These are phyloP conservation scores for Lissocephala sabroskyi DNA, from an alignment of 2,888 invertebrate genomes.

Conservation along the genomic window DNA sequence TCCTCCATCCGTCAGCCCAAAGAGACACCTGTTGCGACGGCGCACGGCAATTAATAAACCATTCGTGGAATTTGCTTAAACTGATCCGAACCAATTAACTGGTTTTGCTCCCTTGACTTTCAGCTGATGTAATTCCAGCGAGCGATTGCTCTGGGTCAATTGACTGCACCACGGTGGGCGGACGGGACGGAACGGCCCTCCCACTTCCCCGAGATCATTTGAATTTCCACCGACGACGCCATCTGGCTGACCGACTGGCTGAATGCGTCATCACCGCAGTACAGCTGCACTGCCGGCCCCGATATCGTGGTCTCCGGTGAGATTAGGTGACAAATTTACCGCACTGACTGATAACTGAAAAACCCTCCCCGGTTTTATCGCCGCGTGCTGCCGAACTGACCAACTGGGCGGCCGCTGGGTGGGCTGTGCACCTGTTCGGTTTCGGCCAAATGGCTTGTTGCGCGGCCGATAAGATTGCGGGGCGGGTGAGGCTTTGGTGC, in stretches of 20 bases:
- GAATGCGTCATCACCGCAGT: slow-evolving; percentile 31
- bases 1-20: no score
- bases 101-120: slow-evolving; percentile 18
- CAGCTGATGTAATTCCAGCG: slow-evolving; percentile 46
- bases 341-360: slow-evolving; percentile 40
- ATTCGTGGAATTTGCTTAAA: background rate
- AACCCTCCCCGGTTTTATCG: background rate
- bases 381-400: slow-evolving; percentile 33
- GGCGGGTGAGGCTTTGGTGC: slow-evolving; percentile 20
- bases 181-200: background rate
- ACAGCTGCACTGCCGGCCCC: slow-evolving; percentile 35
- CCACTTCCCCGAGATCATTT: no score
- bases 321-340: slow-evolving; percentile 43
- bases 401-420: slow-evolving; percentile 18
- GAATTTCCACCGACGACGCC: slow-evolving; percentile 1
- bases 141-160: slow-evolving; percentile 52
- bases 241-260: slow-evolving; percentile 4
- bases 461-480: slow-evolving; percentile 44
- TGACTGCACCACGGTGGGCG: slow-evolving; percentile 21
- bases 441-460: slow-evolving; percentile 32
- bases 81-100: slow-evolving; percentile 28
- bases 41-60: no score
- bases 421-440: slow-evolving; percentile 48
- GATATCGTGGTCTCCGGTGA: slow-evolving; percentile 27
- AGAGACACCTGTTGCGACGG: no score